Evolutionary conservation across 2,888 invertebrate genomes (phyloP).

Genomic region (Aspidiotus destructor): DNA sequence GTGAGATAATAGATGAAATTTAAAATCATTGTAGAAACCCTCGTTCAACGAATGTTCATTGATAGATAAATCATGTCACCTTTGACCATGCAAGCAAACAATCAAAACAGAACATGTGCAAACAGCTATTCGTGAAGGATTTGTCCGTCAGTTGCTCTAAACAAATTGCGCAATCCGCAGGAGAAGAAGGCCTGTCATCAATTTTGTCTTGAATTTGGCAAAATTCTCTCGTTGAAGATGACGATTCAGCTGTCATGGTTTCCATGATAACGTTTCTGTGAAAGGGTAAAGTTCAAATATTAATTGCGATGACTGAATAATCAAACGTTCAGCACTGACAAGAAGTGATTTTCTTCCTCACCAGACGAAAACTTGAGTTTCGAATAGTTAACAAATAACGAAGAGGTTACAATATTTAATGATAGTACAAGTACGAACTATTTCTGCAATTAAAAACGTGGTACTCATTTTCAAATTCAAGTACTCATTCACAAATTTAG

Average conservation of each 20-base stretch:
- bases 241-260: neutral
- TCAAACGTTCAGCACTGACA: no score
- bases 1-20: slow-evolving; percentile 35
- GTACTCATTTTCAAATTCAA: no score
- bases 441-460: no score
- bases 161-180: slow-evolving; percentile 88
- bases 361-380: no score
- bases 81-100: slow-evolving; percentile 91
- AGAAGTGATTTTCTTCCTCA: no score
- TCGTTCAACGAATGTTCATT: neutral
- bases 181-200: slow-evolving; percentile 49
- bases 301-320: no score
- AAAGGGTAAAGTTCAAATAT: no score
- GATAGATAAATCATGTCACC: slow-evolving; percentile 42
- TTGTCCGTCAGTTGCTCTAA: slow-evolving; percentile 75
- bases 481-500: no score
- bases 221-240: neutral
- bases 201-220: neutral
- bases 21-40: neutral
- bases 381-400: no score
- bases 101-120: slow-evolving; percentile 88
- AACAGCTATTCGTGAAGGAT: slow-evolving; percentile 83
- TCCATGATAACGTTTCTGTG: slow-evolving; percentile 3
- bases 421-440: no score
- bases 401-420: no score